A percentile compares a stretch with the other conserved stretches of the same genome.
These are phyloP conservation scores for Alethe castanea DNA, from an alignment of 2,113 vertebrate species.

Conservation along the genomic window DNA sequence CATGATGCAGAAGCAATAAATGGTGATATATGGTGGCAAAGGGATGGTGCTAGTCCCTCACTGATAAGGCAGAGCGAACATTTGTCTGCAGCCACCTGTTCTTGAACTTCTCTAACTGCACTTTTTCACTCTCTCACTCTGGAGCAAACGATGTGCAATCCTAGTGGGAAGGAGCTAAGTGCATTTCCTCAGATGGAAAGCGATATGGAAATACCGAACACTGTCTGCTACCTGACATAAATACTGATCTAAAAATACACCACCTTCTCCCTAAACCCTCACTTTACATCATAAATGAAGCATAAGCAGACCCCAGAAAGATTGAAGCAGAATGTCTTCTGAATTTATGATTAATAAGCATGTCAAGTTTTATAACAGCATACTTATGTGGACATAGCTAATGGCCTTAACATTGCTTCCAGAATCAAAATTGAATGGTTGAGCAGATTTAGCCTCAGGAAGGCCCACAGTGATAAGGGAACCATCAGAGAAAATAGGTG, in stretches of 20 bases:
- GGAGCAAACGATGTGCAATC: not conserved
- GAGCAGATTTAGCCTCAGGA: conserved; percentile 40
- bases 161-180: not conserved
- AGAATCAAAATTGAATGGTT: conserved; percentile 39
- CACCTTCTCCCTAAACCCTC: not conserved
- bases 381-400: conserved; percentile 37
- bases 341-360: conserved; percentile 60
- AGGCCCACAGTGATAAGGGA: not conserved
- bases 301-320: conserved; percentile 18
- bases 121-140: not conserved
- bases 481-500: conserved; percentile 42
- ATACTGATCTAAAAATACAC: not conserved
- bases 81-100: conserved; percentile 11
- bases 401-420: conserved; percentile 43
- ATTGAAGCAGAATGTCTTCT: not conserved
- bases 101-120: not conserved
- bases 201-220: not conserved
- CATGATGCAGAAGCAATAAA: not conserved
- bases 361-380: conserved; percentile 49
- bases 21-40: not conserved
- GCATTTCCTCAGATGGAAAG: not conserved
- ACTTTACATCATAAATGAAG: conserved; percentile 29
- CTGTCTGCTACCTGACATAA: not conserved
- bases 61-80: not conserved
- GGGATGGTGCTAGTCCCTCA: not conserved